Percentiles rank a stretch among this genome's conserved stretches.
Conservation (phyloP, 1,140 invertebrate species). For the Brevipalpus yothersi region DNA sequence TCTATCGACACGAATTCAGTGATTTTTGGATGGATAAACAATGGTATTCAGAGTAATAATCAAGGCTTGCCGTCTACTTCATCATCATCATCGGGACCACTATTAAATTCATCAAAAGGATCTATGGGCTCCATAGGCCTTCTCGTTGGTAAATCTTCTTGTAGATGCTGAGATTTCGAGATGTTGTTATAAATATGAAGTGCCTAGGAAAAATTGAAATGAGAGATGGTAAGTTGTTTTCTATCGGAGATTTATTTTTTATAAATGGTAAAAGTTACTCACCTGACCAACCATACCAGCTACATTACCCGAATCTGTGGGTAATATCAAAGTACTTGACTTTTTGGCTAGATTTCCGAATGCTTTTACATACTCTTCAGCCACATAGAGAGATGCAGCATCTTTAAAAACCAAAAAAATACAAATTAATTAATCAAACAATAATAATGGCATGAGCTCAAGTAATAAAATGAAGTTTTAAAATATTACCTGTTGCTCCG, state of each 20-base stretch:
- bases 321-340: slow-evolving; percentile 81
- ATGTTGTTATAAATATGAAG: no score
- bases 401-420: slow-evolving; percentile 25
- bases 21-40: no score
- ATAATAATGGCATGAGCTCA: neutral
- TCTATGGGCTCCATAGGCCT: no score
- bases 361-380: slow-evolving; percentile 80
- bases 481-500: slow-evolving; percentile 15
- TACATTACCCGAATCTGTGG: slow-evolving; percentile 56
- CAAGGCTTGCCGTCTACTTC: no score
- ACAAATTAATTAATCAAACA: slow-evolving; percentile 23
- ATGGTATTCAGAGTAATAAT: no score
- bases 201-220: no score
- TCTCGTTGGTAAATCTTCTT: no score
- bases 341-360: slow-evolving; percentile 77
- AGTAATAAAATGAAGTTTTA: neutral
- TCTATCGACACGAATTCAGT: no score
- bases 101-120: no score
- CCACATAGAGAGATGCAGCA: slow-evolving; percentile 71
- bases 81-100: no score
- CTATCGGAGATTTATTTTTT: neutral
- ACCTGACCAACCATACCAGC: slow-evolving; percentile 14
- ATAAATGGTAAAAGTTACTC: slow-evolving; percentile 1
- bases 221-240: neutral
- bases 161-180: no score